These are phyloP conservation scores for Sebastolobus altivelis DNA, from an alignment of 2,797 vertebrate genomes.

Conservation along the genomic window DNA sequence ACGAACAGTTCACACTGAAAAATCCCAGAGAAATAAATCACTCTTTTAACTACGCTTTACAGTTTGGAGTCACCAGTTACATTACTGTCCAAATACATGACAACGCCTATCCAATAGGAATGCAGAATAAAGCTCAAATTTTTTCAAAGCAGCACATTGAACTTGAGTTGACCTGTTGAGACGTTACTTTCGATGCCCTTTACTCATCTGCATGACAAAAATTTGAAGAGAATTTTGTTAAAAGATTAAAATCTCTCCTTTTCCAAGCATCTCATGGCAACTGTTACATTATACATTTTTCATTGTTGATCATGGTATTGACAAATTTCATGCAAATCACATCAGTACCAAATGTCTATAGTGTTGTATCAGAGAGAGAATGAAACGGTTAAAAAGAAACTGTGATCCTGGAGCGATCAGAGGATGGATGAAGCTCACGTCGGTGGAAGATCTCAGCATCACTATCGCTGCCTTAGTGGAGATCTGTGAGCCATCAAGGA, in stretches of 20 bases:
- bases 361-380: conserved; percentile 15
- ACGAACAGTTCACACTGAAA: conserved; percentile 38
- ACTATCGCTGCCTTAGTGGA: conserved; percentile 6
- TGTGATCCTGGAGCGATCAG: neutral
- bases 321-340: conserved; percentile 53
- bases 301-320: conserved; percentile 17
- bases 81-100: conserved; percentile 54
- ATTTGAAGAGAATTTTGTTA: conserved; percentile 1
- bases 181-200: conserved; percentile 1
- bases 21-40: conserved; percentile 19
- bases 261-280: conserved; percentile 18
- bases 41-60: conserved; percentile 29
- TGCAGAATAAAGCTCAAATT: conserved; percentile 51
- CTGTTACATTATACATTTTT: conserved; percentile 21
- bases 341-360: conserved; percentile 14
- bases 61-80: conserved; percentile 45
- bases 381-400: conserved; percentile 12
- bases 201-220: neutral
- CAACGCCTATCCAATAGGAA: conserved; percentile 42
- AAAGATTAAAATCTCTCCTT: conserved; percentile 19
- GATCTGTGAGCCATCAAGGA: neutral
- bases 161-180: conserved; percentile 18
- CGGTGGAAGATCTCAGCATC: conserved; percentile 13
- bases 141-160: conserved; percentile 56
- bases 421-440: conserved; percentile 6